Conservation (phyloP, 1,140 invertebrate species). For the Ridgeia piscesae region DNA sequence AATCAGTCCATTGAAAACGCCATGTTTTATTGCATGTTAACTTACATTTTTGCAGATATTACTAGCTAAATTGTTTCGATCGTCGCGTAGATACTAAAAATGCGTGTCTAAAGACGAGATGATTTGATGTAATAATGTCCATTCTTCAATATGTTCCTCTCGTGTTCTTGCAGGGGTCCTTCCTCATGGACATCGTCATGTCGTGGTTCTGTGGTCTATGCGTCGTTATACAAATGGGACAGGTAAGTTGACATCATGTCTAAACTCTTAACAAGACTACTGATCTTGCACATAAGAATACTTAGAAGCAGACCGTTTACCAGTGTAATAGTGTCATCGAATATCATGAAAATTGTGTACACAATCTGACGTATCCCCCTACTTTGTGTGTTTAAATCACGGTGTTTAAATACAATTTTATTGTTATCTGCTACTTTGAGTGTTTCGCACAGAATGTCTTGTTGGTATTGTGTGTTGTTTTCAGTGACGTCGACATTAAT, state of each 20-base stretch:
- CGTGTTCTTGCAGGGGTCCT: conserved; percentile 13
- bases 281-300: too few species aligned
- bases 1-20: not conserved
- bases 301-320: too few species aligned
- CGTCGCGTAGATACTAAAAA: not conserved
- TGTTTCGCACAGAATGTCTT: not conserved
- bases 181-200: conserved; percentile 9
- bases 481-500: not conserved
- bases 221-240: conserved; percentile 15
- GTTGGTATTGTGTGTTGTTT: not conserved
- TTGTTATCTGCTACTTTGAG: not conserved
- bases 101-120: not conserved
- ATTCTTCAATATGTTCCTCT: not conserved
- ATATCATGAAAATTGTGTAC: not conserved
- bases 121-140: not conserved
- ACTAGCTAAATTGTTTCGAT: not conserved
- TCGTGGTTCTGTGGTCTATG: conserved; percentile 16
- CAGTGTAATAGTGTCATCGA: not conserved
- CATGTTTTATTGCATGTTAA: not conserved
- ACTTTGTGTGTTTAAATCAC: not conserved
- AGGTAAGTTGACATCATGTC: not conserved
- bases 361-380: too few species aligned
- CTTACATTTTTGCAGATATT: not conserved
- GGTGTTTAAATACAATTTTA: not conserved
- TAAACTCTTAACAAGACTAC: not conserved